These are phyloP conservation scores for Phylloscopus whistleri DNA, from an alignment of 2,113 vertebrate genomes.

Conservation along the genomic window DNA sequence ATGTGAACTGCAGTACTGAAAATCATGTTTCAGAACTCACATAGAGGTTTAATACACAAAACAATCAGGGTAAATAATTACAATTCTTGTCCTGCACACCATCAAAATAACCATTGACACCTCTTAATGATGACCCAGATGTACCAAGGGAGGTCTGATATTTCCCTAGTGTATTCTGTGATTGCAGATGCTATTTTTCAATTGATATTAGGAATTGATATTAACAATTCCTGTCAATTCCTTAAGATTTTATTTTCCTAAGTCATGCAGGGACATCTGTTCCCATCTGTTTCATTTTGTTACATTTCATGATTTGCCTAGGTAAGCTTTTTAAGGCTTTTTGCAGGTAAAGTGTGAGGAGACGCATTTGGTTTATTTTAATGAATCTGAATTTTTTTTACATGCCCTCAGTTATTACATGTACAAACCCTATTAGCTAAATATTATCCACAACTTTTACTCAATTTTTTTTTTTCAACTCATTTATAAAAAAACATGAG, in stretches of 20 bases:
- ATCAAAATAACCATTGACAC: not conserved
- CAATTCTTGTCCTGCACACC: not conserved
- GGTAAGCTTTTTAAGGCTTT: not conserved
- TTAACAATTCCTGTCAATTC: not conserved
- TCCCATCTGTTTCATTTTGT: not conserved
- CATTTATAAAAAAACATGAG: not conserved
- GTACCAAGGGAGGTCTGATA: not conserved
- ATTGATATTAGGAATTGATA: not conserved
- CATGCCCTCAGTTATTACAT: not conserved
- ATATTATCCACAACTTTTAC: not conserved
- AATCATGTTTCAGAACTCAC: not conserved
- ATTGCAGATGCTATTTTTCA: not conserved
- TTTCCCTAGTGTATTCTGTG: not conserved
- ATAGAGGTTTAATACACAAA: not conserved
- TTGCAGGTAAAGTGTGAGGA: not conserved
- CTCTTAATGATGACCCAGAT: not conserved
- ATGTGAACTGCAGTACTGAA: not conserved
- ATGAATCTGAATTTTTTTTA: not conserved
- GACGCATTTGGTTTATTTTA: not conserved
- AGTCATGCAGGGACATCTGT: not conserved
- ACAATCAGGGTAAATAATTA: not conserved
- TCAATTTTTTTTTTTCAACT: not conserved
- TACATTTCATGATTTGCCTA: accelerated
- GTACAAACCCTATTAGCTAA: not conserved
- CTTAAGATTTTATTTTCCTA: not conserved